A percentile compares a stretch with the other conserved stretches of the same genome.
phyloP scores from a whole-genome alignment of 2,888 invertebrate genomes.

The Parapristionchus giblindavisi region DNA sequence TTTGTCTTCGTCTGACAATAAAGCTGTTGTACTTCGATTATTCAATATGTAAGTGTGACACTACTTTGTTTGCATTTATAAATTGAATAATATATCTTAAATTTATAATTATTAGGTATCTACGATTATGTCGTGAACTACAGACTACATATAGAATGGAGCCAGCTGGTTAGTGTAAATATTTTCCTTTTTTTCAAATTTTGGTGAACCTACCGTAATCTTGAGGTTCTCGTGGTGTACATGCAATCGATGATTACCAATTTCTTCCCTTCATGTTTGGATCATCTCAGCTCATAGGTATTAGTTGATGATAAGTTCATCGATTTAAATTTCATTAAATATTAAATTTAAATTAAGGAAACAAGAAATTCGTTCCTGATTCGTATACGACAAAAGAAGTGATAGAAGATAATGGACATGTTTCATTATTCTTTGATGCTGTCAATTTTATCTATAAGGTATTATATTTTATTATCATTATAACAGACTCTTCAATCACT shows the following conservation, averaged over 20 bases:
- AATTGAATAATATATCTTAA: background rate
- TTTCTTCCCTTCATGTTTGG: constrained; percentile 99
- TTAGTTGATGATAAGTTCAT: background rate
- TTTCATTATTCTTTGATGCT: constrained; percentile 91
- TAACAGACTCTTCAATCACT: no score
- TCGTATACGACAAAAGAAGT: constrained; percentile 85
- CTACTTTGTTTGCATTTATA: background rate
- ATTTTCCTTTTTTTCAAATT: background rate
- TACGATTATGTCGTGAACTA: constrained; percentile 83
- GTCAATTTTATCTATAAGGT: constrained; percentile 89
- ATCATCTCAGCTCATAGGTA: constrained; percentile 90
- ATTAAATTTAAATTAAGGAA: constrained; percentile 71
- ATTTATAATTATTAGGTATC: constrained; percentile 76
- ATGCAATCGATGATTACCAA: constrained; percentile 98
- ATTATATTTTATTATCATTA: constrained; percentile 44
- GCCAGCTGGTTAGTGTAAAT: constrained; percentile 83
- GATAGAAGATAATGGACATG: constrained; percentile 76
- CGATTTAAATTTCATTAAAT: background rate
- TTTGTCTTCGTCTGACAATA: constrained; percentile 78
- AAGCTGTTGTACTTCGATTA: constrained; percentile 81
- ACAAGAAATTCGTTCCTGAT: constrained; percentile 81
- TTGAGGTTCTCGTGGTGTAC: constrained; percentile 83
- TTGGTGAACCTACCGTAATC: background rate
- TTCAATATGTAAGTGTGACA: constrained; percentile 77
- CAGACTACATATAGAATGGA: constrained; percentile 95